Evolutionary conservation across 2,888 invertebrate species (phyloP), one percentile per base, ranked within the genome.

Genomic region (Agonopterix alstromeriana): DNA sequence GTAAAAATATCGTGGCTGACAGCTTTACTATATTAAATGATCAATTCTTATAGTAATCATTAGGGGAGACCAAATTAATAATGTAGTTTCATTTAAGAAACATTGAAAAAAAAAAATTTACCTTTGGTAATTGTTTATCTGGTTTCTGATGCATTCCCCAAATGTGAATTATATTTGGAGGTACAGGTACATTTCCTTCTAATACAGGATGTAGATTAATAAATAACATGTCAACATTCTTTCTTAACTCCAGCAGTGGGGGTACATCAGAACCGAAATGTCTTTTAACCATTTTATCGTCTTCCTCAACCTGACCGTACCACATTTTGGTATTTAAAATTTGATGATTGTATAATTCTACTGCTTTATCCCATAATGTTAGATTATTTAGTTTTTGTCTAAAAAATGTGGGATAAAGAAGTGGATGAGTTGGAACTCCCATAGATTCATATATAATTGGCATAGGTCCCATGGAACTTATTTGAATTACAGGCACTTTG

Each of bases 61-160:
- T n/a, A 5, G 38, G 1, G 3, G 9, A 38, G 27, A 7, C 38
- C 10, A n/a, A 38, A n/a, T n/a, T n/a, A n/a, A 38, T 5, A 27
- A 27, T 5, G 0, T 27, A 27, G 27, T 5, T 27, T 0, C 5
- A 3, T 27, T 27, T 27, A 27, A 27, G 27, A 27, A 3, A 27
- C 7, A 5, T 7, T 27, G 5, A 3, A 27, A 3, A 7, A 5
- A 1, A 27, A 27, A 27, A 5, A 3, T 2, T 51, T 65, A 87
- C 89, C 65, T 72, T 53, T 3, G 85, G 82, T 38, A 89, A 59
- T 9, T 75, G 63, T 47, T 80, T 73, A 8, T 68, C 52, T 3
- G 69, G 64, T n/a, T 67, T 70, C 36, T 79, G 63, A 53, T 85
- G 86, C 36, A 82, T 56, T 2, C 85, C 83, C 48, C 88, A 85